These are phyloP conservation scores for Ceraclea dissimilis DNA, from an alignment of 2,888 invertebrate genomes.

Conservation along the genomic window DNA sequence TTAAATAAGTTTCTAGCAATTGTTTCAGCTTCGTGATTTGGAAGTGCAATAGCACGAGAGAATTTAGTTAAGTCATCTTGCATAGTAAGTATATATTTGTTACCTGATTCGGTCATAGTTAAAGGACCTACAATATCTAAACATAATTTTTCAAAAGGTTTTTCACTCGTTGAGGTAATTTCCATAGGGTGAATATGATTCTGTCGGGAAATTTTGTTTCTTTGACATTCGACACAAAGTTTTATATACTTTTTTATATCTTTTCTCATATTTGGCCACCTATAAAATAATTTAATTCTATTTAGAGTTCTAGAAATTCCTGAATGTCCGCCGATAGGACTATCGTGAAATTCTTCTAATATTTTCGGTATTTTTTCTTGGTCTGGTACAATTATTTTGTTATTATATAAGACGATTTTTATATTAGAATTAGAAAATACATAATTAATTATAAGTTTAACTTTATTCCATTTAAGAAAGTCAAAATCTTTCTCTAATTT, in stretches of 20 bases:
- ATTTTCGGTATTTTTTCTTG: slow-evolving; percentile 15
- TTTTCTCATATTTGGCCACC: slow-evolving; percentile 30
- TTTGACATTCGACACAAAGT: slow-evolving; percentile 30
- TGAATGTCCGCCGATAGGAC: slow-evolving; percentile 24
- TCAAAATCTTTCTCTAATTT: slow-evolving; percentile 7
- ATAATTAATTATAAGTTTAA: slow-evolving; percentile 24
- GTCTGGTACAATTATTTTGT: slow-evolving; percentile 4
- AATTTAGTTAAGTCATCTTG: slow-evolving; percentile 29
- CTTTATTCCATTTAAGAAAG: slow-evolving; percentile 22
- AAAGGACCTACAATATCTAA: slow-evolving; percentile 30
- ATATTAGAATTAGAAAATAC: slow-evolving; percentile 24
- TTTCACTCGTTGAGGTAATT: slow-evolving; percentile 29
- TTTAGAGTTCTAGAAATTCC: slow-evolving; percentile 27
- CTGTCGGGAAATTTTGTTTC: slow-evolving; percentile 27
- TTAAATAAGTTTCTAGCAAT: slow-evolving; percentile 29
- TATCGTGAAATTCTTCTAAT: slow-evolving; percentile 22
- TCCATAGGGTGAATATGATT: slow-evolving; percentile 29
- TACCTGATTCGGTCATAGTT: slow-evolving; percentile 26
- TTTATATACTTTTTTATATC: slow-evolving; percentile 30
- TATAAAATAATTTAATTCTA: slow-evolving; percentile 27
- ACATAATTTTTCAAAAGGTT: slow-evolving; percentile 29
- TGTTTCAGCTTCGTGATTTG: slow-evolving; percentile 29
- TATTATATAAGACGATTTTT: slow-evolving; percentile 20
- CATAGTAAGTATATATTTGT: slow-evolving; percentile 28
- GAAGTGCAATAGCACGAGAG: slow-evolving; percentile 27